Evolutionary conservation across 2,797 vertebrate species (phyloP).

Genomic region (Heliangelus exortis): DNA sequence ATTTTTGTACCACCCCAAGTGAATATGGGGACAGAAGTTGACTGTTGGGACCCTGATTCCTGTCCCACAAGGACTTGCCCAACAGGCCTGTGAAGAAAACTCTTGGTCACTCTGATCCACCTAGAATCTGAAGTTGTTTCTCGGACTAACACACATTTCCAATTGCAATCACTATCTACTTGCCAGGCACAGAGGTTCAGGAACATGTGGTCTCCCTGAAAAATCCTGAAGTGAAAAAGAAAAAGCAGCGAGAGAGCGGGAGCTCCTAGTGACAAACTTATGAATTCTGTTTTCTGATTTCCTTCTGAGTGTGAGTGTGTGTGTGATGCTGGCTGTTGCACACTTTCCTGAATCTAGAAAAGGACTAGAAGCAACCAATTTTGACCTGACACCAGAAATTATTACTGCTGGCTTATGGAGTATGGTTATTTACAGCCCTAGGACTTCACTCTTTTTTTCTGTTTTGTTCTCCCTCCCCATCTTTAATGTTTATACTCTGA

Average conservation of each 20-base stretch:
- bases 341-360: background rate
- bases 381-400: background rate
- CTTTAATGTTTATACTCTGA: background rate
- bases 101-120: background rate
- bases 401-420: background rate
- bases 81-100: background rate
- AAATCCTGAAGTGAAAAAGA: background rate
- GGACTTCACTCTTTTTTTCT: background rate
- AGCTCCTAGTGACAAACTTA: background rate
- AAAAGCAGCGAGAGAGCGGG: background rate
- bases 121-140: background rate
- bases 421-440: background rate
- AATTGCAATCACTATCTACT: background rate
- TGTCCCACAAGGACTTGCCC: background rate
- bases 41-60: background rate
- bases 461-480: background rate
- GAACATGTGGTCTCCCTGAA: background rate
- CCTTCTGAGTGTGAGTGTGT: background rate
- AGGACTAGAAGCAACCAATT: background rate
- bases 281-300: background rate
- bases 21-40: background rate
- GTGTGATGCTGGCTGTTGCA: background rate
- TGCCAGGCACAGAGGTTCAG: rapidly evolving
- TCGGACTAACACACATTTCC: background rate
- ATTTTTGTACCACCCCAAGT: background rate